Conservation (phyloP, 2,113 vertebrate species). For the Ameiurus melas region DNA sequence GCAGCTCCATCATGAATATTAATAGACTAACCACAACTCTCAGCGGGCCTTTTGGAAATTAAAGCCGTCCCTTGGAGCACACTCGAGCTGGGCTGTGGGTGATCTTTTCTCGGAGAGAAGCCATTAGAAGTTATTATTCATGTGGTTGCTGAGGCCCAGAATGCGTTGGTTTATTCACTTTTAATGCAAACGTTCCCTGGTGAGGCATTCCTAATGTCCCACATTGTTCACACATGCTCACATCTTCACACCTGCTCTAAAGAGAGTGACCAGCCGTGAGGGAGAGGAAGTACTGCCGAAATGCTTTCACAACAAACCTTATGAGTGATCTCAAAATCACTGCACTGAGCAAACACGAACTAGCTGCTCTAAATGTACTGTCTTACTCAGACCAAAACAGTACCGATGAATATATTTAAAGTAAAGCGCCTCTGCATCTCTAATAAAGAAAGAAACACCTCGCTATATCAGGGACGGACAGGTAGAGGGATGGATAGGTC, state of each 20-base stretch:
- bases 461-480: background rate
- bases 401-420: background rate
- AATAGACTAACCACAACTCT: conserved; percentile 8
- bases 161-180: conserved; percentile 31
- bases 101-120: conserved; percentile 31
- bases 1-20: conserved; percentile 10
- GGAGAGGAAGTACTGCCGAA: background rate
- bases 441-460: background rate
- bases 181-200: conserved; percentile 30
- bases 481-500: background rate
- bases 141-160: conserved; percentile 39
- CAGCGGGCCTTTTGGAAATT: conserved; percentile 22
- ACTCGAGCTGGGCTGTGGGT: conserved; percentile 7
- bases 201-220: conserved; percentile 33
- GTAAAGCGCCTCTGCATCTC: background rate
- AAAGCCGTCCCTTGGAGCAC: conserved; percentile 30
- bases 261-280: background rate
- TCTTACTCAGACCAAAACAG: background rate
- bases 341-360: background rate
- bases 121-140: conserved; percentile 41
- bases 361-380: background rate
- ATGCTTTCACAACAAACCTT: background rate
- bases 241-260: conserved; percentile 16
- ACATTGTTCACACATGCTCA: conserved; percentile 32
- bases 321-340: background rate